Conservation (phyloP, 2,797 vertebrate genomes). For the Falco concolor region DNA sequence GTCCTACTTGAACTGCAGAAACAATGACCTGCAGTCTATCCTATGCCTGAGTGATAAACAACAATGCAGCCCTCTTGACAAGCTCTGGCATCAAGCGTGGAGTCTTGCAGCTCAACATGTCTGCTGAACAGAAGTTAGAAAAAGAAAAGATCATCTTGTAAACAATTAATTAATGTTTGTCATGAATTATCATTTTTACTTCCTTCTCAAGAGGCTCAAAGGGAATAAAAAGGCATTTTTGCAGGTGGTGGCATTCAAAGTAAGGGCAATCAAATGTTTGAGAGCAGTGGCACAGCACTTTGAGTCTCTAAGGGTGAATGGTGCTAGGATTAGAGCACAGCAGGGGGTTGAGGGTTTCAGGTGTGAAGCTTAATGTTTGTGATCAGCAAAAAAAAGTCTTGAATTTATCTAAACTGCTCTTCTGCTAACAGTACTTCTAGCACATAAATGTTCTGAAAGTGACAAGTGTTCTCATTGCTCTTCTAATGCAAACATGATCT, state of each 20-base stretch:
- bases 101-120: constrained; percentile 78
- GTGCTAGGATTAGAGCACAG: constrained; percentile 86
- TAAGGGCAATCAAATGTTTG: constrained; percentile 88
- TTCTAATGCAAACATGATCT: constrained; percentile 85
- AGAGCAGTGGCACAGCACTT: constrained; percentile 82
- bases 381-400: constrained; percentile 84
- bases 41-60: constrained; percentile 77
- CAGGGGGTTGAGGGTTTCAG: constrained; percentile 85
- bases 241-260: constrained; percentile 90
- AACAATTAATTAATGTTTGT: constrained; percentile 90
- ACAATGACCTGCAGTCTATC: constrained; percentile 77
- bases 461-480: constrained; percentile 84
- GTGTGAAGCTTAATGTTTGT: constrained; percentile 88
- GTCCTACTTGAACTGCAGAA: constrained; percentile 78
- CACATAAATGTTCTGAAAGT: constrained; percentile 85
- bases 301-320: constrained; percentile 85
- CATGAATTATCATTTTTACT: constrained; percentile 90
- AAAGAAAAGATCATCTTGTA: constrained; percentile 86
- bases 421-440: constrained; percentile 87
- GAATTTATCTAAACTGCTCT: constrained; percentile 88
- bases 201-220: constrained; percentile 85
- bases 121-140: constrained; percentile 81
- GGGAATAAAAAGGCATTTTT: constrained; percentile 89
- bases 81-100: constrained; percentile 75
- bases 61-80: constrained; percentile 80